These are phyloP conservation scores for Brachymystax lenok DNA, from an alignment of 2,797 vertebrate species.

Conservation along the genomic window DNA sequence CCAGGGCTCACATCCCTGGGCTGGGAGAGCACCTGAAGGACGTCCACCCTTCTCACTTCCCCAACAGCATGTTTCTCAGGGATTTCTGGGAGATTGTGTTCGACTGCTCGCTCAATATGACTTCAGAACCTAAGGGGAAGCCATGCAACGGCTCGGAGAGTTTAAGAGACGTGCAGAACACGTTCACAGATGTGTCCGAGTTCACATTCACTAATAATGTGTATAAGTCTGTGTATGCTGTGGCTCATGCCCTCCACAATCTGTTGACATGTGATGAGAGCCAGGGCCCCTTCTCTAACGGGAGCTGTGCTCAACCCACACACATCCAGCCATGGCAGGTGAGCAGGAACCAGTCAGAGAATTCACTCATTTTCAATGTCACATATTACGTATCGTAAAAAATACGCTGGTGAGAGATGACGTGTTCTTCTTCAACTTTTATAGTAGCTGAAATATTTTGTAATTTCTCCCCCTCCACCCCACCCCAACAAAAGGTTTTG, in stretches of 20 bases:
- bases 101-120: slow-evolving; percentile 62
- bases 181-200: slow-evolving; percentile 78
- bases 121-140: slow-evolving; percentile 23
- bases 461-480: not conserved
- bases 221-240: slow-evolving; percentile 80
- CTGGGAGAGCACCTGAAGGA: slow-evolving; percentile 65
- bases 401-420: not conserved
- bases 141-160: slow-evolving; percentile 76
- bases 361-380: no score
- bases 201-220: slow-evolving; percentile 81
- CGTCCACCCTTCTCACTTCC: slow-evolving; percentile 71
- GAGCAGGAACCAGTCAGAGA: slow-evolving; percentile 19
- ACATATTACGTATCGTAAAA: not conserved
- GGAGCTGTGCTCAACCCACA: slow-evolving; percentile 58
- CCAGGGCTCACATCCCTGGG: slow-evolving; percentile 66
- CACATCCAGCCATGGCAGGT: slow-evolving; percentile 82
- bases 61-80: slow-evolving; percentile 68
- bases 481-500: slow-evolving; percentile 61
- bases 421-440: not conserved
- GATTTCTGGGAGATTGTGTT: slow-evolving; percentile 78
- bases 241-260: slow-evolving; percentile 76
- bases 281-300: slow-evolving; percentile 50
- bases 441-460: not conserved
- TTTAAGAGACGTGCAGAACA: slow-evolving; percentile 70
- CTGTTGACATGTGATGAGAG: slow-evolving; percentile 68